A percentile compares a stretch with the other conserved stretches of the same genome.
phyloP scores from a whole-genome alignment of 2,888 invertebrate genomes.

The Netelia inedita region DNA sequence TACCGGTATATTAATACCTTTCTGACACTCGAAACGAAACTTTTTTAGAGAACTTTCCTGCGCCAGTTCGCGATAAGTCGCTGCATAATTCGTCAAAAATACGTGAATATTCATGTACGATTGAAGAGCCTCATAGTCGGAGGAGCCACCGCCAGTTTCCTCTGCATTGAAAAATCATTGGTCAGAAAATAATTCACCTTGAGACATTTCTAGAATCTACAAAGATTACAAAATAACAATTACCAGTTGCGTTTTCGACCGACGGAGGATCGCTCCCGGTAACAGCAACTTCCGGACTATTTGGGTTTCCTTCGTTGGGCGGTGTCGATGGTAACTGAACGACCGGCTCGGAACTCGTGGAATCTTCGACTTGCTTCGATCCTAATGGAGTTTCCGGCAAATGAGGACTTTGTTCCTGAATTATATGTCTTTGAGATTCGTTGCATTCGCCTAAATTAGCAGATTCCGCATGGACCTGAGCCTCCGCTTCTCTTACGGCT shows the following conservation, averaged over 20 bases:
- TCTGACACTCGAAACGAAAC: conserved; percentile 93
- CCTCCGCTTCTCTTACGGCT: conserved; percentile 87
- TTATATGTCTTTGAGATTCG: conserved; percentile 32
- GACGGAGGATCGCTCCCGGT: conserved; percentile 35
- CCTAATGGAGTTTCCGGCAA: conserved; percentile 42
- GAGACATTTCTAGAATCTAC: not conserved
- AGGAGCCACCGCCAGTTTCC: conserved; percentile 63
- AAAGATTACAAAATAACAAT: conserved; percentile 1
- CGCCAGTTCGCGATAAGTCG: conserved; percentile 87
- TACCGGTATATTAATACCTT: conserved; percentile 94
- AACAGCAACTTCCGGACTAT: conserved; percentile 22
- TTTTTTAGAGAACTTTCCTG: conserved; percentile 89
- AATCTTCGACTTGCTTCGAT: conserved; percentile 34
- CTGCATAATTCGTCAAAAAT: conserved; percentile 87
- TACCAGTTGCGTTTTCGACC: conserved; percentile 49
- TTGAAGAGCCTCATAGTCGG: conserved; percentile 86
- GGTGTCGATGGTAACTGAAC: conserved; percentile 23
- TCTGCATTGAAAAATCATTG: conserved; percentile 33
- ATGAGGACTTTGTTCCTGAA: conserved; percentile 28
- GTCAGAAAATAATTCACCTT: conserved; percentile 4
- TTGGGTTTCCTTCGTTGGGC: conserved; percentile 32
- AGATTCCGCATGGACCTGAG: conserved; percentile 70
- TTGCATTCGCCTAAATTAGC: conserved; percentile 42
- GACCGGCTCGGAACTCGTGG: not conserved
- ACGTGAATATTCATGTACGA: conserved; percentile 87